Base-by-base conservation (phyloP, 2,113 vertebrate species). In the Chloebia gouldiae region DNA sequence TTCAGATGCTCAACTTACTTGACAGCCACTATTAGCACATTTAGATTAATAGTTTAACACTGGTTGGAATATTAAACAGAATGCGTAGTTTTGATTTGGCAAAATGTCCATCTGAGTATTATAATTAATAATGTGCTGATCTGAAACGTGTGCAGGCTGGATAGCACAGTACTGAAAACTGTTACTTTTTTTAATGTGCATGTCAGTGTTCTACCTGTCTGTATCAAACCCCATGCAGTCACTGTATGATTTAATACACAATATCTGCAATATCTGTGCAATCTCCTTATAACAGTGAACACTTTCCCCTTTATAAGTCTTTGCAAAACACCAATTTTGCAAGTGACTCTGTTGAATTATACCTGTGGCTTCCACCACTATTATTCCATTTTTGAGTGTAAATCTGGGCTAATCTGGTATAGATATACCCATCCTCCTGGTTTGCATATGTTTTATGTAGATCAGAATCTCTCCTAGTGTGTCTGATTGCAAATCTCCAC, bases 11-110 rank as follows among this genome's bases (percentile, higher is more conserved):
- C 76, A 37, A 72, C 68, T 83, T 65, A 33, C 0, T 4, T 2
- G 4, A 70, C 76, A 77, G 80, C 54, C 84, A 85, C 78, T 72
- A 78, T 96, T 96, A 94, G 31, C 80, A 92, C 71, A 54, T 77
- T 71, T 63, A 83, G 57, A 93, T 88, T 69, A 96, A 91, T 35
- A 96, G 94, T 81, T 97, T 90, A 95, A 75, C 60, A 60, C 81
- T 94, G 94, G 96, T 16, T 92, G 86, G 87, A 92, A 92, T 96
- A 95, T 94, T 95, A 97, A 93, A 96, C 66, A 92, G 81, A 71
- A 92, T 4, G 1, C 82, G 49, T 90, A 14, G 44, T 92, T 96
- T 33, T 96, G 90, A 90, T 96, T 96, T 93, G 2, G 9, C 71
- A 91, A 92, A 95, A 94, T 91, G 85, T 51, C 37, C 63, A 79